Conservation (phyloP, 2,888 invertebrate species). For the Chymomyza procnemis region DNA sequence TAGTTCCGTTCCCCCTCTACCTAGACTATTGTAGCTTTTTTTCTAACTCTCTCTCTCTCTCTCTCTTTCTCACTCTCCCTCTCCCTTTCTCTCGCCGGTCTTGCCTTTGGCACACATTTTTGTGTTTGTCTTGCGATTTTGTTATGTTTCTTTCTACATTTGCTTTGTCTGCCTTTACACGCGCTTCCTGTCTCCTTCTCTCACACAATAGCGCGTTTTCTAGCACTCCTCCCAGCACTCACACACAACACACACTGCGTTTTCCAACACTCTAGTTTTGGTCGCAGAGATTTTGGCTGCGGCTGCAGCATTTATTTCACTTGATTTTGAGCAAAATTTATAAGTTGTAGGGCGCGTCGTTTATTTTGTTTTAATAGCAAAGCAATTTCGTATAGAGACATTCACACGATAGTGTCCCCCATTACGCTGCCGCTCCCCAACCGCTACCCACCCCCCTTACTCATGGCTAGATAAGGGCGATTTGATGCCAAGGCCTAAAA, state of each 20-base stretch:
- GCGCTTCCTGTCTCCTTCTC: neutral
- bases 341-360: constrained; percentile 49
- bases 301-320: constrained; percentile 40
- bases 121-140: constrained; percentile 27
- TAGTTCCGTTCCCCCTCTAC: neutral
- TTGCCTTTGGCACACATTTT: neutral
- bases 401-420: neutral
- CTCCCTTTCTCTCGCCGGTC: neutral
- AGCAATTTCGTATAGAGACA: constrained; percentile 29
- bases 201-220: neutral
- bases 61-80: neutral
- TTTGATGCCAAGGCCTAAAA: constrained; percentile 3
- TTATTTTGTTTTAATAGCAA: constrained; percentile 49
- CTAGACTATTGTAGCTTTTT: neutral
- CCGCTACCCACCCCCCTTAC: neutral
- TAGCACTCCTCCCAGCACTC: too few relatives aligned
- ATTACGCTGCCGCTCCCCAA: neutral
- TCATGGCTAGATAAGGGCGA: neutral
- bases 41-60: neutral
- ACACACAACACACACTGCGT: too few relatives aligned
- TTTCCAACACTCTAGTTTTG: neutral
- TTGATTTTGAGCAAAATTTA: constrained; percentile 52
- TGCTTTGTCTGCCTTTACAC: neutral
- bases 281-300: neutral
- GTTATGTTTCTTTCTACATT: constrained; percentile 1